Conservation (phyloP, 1,140 invertebrate species). For the Tetranychus urticae region DNA sequence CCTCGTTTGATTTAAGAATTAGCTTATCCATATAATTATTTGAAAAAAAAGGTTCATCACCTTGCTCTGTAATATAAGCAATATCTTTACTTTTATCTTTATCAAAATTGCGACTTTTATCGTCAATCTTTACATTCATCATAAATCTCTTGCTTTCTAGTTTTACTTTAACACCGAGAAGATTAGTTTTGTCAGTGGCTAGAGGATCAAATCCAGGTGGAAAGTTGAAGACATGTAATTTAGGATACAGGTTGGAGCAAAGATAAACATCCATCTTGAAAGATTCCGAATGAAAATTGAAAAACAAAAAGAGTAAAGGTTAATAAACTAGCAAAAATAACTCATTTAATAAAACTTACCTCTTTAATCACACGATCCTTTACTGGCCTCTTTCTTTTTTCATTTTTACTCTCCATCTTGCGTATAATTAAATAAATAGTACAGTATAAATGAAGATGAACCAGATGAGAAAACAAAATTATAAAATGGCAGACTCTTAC, state of each 20-base stretch:
- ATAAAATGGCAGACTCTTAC: too few relatives aligned
- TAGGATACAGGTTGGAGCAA: neutral
- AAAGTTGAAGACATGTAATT: conserved; percentile 1
- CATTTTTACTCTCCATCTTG: neutral
- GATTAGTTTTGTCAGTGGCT: neutral
- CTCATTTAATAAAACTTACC: neutral
- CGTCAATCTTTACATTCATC: neutral
- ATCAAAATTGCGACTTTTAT: neutral
- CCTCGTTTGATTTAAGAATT: neutral
- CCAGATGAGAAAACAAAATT: too few relatives aligned
- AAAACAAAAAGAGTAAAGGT: neutral
- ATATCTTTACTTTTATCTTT: neutral
- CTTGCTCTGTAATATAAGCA: neutral
- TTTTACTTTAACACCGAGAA: neutral
- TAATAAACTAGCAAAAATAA: neutral
- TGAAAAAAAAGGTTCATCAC: neutral
- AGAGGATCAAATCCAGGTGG: neutral
- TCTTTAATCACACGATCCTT: neutral
- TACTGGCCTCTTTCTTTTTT: neutral
- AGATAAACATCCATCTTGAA: neutral
- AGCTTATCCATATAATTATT: neutral
- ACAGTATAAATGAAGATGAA: too few relatives aligned
- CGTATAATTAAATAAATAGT: too few relatives aligned
- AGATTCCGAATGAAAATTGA: neutral
- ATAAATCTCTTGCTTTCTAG: neutral